Base-by-base conservation (phyloP, 2,888 invertebrate species). In the Lottia scabra region DNA sequence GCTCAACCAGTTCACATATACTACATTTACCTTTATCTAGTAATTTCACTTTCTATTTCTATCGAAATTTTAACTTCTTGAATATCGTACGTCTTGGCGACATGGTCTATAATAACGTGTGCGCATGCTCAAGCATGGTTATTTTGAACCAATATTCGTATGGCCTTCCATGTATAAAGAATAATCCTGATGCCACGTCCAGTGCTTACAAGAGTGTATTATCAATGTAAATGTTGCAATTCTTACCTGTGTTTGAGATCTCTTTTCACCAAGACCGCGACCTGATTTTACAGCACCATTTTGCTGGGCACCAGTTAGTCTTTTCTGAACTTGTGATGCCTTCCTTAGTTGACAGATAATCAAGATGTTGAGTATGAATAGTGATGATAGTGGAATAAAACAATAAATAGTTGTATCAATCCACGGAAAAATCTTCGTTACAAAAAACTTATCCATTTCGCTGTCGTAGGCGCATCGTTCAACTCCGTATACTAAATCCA, bases 371-470 rank as follows among this genome's bases (percentile, higher is more conserved):
- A 77, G 65, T 10, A 75, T 65, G 44, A 74, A 73, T 13, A 75
- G 73, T 2, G 70, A 62, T 13, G 68, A 63, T 19, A 73, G 27
- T 2, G 77, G 77, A 16, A 75, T 71, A 68, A 77, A 77, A 65
- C 74, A 75, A 44, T 77, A 77, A 19, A 77, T 67, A 27, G 73
- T 66, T 6, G 74, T 67, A 43, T 77, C 77, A 44, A 77, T 75
- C 77, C 75, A 77, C 10, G 77, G 73, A 63, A 67, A 77, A 26
- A 75, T 46, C 65, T 72, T 68, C 44, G 23, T 63, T 44, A 75
- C 46, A 68, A 73, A 74, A 65, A 43, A 69, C 65, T 65, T 67
- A 27, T 72, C 66, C n/a, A 65, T 62, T 26, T 70, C 66, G 10
- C 72, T 66, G 16, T 67, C 48, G 56, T 63, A 67, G 26, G 67